Evolutionary conservation across 2,888 invertebrate species (phyloP), one percentile per base, ranked within the genome.

Genomic region (Drosophila prostipennis): DNA sequence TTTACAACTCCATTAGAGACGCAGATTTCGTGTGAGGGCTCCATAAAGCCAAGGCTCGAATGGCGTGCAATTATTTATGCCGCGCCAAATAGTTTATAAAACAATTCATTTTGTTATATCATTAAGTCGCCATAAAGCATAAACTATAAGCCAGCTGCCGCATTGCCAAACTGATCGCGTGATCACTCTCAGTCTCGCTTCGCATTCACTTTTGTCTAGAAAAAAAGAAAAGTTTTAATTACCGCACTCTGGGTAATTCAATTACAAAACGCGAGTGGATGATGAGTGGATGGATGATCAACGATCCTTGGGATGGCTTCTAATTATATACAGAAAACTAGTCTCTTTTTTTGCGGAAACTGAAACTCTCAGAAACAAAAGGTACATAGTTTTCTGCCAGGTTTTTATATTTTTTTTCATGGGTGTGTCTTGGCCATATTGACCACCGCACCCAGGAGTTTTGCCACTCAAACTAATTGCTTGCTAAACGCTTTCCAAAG

Each of bases 401-500:
- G 3, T 40, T 34, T 40, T 36, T 14, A 34, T 46, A 58, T 49
- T 74, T 29, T 29, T 26, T 29, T 29, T 29, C 56, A 64, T 60
- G 74, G 69, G 60, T 57, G 74, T 54, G 65, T 73, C 40, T 39
- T 19, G 29, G 26, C 60, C 32, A 23, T 39, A 29, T 6, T 6
- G 43, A 52, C 72, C 83, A 52, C 72, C 83, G 58, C 83, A 79
- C 83, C 83, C 74, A 32, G 14, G 13, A 53, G 51, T 34, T 40
- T 37, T 37, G 46, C 52, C 83, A 89, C 87, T 84, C 78, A 77
- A 78, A 78, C 72, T 88, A 88, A 88, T 83, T 83, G 84, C 80
- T 74, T 59, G 72, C 78, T 76, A 89, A 88, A 86, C 76, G 72
- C 73, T 83, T 75, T 52, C 53, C 48, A 70, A 74, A 78, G 72